These are phyloP conservation scores for Ondatra zibethicus DNA, from an alignment of 2,113 vertebrate genomes.

Conservation along the genomic window DNA sequence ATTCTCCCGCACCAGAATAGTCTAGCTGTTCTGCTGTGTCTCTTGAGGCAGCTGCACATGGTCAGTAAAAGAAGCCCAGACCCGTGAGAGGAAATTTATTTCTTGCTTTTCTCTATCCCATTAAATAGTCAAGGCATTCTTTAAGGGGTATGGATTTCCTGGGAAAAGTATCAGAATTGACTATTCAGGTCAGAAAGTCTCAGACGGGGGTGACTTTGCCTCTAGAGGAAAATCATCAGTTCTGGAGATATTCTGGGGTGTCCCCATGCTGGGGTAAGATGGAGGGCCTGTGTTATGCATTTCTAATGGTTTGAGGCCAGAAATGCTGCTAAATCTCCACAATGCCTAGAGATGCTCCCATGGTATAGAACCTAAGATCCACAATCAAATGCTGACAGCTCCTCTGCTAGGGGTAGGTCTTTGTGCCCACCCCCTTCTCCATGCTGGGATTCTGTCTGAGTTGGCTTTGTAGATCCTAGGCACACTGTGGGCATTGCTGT, in stretches of 20 bases:
- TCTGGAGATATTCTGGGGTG: neutral
- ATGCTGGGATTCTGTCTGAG: neutral
- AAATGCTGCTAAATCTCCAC: neutral
- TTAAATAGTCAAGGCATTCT: neutral
- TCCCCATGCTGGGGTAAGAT: neutral
- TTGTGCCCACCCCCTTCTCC: neutral
- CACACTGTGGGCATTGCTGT: neutral
- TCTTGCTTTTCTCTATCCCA: neutral
- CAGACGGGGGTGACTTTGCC: neutral
- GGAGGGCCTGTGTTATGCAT: neutral
- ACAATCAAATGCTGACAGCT: neutral
- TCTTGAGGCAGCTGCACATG: neutral
- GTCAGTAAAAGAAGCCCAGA: neutral
- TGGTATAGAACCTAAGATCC: neutral
- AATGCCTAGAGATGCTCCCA: no score
- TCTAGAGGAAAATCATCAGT: neutral
- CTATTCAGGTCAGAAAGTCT: neutral
- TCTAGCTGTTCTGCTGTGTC: slow-evolving; percentile 14
- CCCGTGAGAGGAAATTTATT: neutral
- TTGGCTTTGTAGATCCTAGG: neutral
- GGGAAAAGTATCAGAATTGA: slow-evolving; percentile 48
- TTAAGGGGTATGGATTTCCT: slow-evolving; percentile 36
- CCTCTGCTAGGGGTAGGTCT: neutral
- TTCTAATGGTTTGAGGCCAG: neutral
- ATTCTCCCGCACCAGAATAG: no score